Evolutionary conservation across 2,888 invertebrate genomes (phyloP), one percentile per base, ranked within the genome.

Genomic region (Heteromurus nitidus): DNA sequence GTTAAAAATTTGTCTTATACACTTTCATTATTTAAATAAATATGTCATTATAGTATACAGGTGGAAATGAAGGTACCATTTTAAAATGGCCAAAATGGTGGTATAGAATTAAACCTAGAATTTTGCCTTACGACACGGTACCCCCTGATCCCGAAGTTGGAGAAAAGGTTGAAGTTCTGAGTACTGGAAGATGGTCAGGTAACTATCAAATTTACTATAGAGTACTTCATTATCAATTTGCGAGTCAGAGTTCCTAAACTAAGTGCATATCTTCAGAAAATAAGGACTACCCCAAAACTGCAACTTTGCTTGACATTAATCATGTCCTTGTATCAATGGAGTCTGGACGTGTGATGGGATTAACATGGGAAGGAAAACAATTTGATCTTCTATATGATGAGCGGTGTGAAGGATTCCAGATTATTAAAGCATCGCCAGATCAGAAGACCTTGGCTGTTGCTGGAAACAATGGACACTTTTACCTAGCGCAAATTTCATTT

Each of bases 31-130:
- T 22, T 3, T 55, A 24, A 13, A 18, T 13, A 50, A n/a, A 55
- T 44, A 42, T 62, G 60, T 74, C 11, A 11, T 53, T 72, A 26
- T n/a, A 84, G 84, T 84, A 83, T 58, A 84, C 81, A 16, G 84
- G 80, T 16, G 82, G 81, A 16, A 69, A 74, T 26, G 83, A 84
- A n/a, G 84, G 84, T 20, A 77, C 82, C 0, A 67, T 84, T 20
- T 36, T 64, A 30, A 68, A 70, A 36, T 84, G 82, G 82, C 73
- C 60, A 30, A 73, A 76, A 55, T 81, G 81, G 68, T 81, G 72
- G 70, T 53, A 70, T 31, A 30, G 53, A 55, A 47, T 75, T 16
- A 47, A 77, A 28, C 76, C 83, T 13, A 30, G 58, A 30, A 22
- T 68, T 11, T 16, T 80, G n/a, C 68, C 68, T 16, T 76, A 20